phyloP scores from a whole-genome alignment of 2,797 vertebrate species.

The Gambelia wislizenii region DNA sequence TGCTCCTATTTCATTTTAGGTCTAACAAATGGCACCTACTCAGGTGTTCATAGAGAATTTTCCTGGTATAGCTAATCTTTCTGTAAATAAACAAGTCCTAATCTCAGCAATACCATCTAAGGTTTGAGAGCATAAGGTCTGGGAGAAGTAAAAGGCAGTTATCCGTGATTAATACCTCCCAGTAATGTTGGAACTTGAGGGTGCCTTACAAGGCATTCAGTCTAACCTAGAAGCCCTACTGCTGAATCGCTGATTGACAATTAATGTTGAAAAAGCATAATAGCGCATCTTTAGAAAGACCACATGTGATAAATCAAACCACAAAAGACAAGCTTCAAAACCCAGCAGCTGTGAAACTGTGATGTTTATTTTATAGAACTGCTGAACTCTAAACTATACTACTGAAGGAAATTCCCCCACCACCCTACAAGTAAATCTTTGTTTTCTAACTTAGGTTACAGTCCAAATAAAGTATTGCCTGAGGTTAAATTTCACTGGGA shows the following conservation, averaged over 20 bases:
- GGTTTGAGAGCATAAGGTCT: neutral
- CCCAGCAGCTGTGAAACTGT: neutral
- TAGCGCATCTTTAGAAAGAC: neutral
- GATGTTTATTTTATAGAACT: neutral
- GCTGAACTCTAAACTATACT: neutral
- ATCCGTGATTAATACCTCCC: neutral
- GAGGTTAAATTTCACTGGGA: neutral
- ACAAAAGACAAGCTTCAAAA: neutral
- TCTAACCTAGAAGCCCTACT: neutral
- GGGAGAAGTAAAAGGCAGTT: neutral
- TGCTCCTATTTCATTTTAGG: slow-evolving; percentile 7
- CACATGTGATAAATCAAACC: neutral
- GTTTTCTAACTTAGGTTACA: neutral
- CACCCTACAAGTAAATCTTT: neutral
- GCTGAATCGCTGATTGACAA: neutral
- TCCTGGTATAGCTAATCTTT: neutral
- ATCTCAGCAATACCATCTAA: neutral
- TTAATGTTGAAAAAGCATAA: neutral
- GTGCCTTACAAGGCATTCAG: neutral
- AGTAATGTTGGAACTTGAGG: neutral
- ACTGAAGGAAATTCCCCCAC: neutral
- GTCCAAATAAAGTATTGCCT: neutral
- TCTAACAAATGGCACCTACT: neutral
- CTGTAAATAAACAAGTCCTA: slow-evolving; percentile 21
- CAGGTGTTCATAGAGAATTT: neutral